Evolutionary conservation across 1,140 invertebrate species (phyloP).

Genomic region (Halesus radiatus): DNA sequence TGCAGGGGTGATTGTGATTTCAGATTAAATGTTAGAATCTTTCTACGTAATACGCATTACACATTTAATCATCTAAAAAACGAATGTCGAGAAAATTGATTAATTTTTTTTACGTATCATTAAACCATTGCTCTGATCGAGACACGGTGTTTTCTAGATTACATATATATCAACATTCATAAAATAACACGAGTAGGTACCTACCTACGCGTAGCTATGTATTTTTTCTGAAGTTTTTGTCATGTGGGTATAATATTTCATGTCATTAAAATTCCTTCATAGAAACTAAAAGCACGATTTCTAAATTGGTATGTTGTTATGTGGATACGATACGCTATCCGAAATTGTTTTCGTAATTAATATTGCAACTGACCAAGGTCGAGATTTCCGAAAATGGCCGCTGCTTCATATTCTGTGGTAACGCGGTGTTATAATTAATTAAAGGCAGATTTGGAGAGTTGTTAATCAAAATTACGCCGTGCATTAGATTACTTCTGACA

Average conservation of each 20-base stretch:
- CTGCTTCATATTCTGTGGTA: background rate
- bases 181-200: too few relatives aligned
- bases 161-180: too few relatives aligned
- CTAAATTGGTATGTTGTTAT: background rate
- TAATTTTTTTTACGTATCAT: too few relatives aligned
- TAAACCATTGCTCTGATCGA: too few relatives aligned
- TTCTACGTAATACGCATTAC: too few relatives aligned
- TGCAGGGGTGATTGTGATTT: too few relatives aligned
- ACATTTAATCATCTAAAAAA: too few relatives aligned
- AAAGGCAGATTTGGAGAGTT: background rate
- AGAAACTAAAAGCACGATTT: constrained; percentile 6
- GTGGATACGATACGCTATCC: constrained; percentile 12
- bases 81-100: too few relatives aligned
- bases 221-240: constrained; percentile 1
- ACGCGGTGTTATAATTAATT: constrained; percentile 15
- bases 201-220: background rate
- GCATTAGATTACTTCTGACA: background rate
- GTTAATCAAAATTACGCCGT: constrained; percentile 18
- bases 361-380: constrained; percentile 27
- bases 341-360: constrained; percentile 30
- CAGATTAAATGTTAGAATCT: too few relatives aligned
- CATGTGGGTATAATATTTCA: background rate
- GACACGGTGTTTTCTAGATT: too few relatives aligned
- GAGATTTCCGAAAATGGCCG: constrained; percentile 13
- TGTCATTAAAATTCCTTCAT: constrained; percentile 1